Evolutionary conservation across 1,140 invertebrate genomes (phyloP), one percentile per base, ranked within the genome.

Genomic region (Atta colombica): DNA sequence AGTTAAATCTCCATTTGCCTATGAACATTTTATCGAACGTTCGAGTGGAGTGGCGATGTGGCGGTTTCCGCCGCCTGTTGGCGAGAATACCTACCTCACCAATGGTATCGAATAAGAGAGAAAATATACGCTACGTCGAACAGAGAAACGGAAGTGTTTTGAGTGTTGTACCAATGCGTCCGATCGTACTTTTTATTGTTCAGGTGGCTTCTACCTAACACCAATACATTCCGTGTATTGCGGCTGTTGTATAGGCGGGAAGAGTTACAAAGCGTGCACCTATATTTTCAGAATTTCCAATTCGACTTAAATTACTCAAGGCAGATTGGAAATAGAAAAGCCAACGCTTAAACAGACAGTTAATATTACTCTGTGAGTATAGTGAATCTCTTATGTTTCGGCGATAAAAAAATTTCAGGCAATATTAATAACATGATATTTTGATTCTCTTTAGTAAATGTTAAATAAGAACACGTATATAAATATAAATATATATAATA

Each of bases 1-100:
- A 63, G 39, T 84, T 84, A 75, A 84, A 63, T 84, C 69, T 84
- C 55, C 55, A 84, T 75, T 74, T 84, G 39, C 39, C 80, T 84
- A 84, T 75, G 55, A 82, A 82, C 55, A 55, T 84, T 84, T 51
- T 51, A 84, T 63, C 80, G 14, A 75, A 51, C 25, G 25, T 84
- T 68, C 55, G 21, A 49, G 25, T 21, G 55, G n/a, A 69, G 39
- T 10, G 18, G 31, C 25, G 39, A 18, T 72, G 69, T 58, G 25
- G 25, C 53, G 53, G 55, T 82, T 75, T 51, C 51, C 49, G 80
- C 28, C 55, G 80, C 39, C 55, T 63, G 28, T 75, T 75, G 69
- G 39, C 55, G 55, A 61, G 69, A 51, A 49, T 82, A 58, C 49
- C 68, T 74, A 58, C 49, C 68, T 74, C 55, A 35, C 53, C 16